Evolutionary conservation across 2,888 invertebrate genomes (phyloP).

Genomic region (Ormyrus thymus): DNA sequence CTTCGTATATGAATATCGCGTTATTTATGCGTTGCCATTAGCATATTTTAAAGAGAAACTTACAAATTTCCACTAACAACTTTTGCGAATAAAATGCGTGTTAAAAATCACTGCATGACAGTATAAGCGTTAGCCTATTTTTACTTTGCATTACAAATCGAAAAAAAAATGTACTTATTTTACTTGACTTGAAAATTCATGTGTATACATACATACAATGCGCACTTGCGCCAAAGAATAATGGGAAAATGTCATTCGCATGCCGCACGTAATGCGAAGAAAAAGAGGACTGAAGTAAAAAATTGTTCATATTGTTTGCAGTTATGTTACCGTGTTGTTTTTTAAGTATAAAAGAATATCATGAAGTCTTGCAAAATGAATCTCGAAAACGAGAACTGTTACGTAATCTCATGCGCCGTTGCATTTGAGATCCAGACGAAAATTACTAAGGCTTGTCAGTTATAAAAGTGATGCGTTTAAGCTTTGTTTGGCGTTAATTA

Average conservation of each 20-base stretch:
- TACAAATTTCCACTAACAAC: slow-evolving; percentile 19
- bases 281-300: slow-evolving; percentile 26
- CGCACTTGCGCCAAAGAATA: slow-evolving; percentile 41
- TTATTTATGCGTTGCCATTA: slow-evolving; percentile 21
- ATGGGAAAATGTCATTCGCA: slow-evolving; percentile 51
- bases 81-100: slow-evolving; percentile 6
- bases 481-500: too few relatives aligned
- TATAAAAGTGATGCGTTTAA: too few relatives aligned
- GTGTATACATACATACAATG: neutral
- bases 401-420: neutral
- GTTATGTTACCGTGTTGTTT: slow-evolving; percentile 29
- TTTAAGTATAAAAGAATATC: slow-evolving; percentile 22
- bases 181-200: slow-evolving; percentile 42
- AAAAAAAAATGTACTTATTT: slow-evolving; percentile 36
- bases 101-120: neutral
- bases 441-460: too few relatives aligned
- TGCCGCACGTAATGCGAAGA: slow-evolving; percentile 28
- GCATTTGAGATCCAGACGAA: neutral
- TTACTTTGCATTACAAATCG: slow-evolving; percentile 24
- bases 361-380: neutral
- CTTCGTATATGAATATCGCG: slow-evolving; percentile 22
- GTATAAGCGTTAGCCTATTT: neutral
- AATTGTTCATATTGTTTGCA: slow-evolving; percentile 27
- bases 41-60: slow-evolving; percentile 39
- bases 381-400: neutral